A percentile compares a stretch with the other conserved stretches of the same genome.
Evolutionary conservation across 2,113 vertebrate genomes (phyloP).

Genomic region (Pungitius pungitius): DNA sequence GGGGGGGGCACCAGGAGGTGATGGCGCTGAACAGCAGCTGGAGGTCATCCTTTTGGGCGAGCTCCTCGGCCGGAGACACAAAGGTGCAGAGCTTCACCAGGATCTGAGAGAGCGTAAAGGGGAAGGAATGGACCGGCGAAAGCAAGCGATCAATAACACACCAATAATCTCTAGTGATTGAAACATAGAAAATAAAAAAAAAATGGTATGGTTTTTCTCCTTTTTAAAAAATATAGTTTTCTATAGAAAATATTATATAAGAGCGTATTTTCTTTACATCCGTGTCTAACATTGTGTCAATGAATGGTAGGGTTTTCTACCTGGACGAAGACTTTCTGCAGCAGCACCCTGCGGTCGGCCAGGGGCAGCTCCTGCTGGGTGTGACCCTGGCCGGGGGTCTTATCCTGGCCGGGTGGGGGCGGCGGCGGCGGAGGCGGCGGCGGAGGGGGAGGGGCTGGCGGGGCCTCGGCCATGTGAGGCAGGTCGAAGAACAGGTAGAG

Average conservation of each 20-base stretch:
- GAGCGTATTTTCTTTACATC: not conserved
- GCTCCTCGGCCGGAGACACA: slow-evolving; percentile 96
- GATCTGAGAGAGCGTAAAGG: slow-evolving; percentile 80
- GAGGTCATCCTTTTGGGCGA: slow-evolving; percentile 98
- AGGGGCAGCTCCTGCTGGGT: slow-evolving; percentile 93
- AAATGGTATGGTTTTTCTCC: not conserved
- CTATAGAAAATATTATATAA: no score
- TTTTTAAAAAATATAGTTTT: no score
- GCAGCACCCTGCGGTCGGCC: slow-evolving; percentile 89
- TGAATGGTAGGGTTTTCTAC: no score
- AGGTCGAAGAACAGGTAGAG: slow-evolving; percentile 99
- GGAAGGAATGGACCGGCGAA: no score
- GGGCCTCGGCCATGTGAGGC: slow-evolving; percentile 94
- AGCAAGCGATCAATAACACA: not conserved
- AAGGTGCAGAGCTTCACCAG: slow-evolving; percentile 97
- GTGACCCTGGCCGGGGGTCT: slow-evolving; percentile 60
- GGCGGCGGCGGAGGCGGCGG: slow-evolving; percentile 3
- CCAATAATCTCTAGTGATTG: not conserved
- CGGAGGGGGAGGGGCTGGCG: slow-evolving; percentile 81
- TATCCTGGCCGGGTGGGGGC: slow-evolving; percentile 57
- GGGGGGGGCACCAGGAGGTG: slow-evolving; percentile 99
- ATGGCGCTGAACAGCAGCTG: slow-evolving; percentile 99
- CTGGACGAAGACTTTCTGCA: slow-evolving; percentile 99
- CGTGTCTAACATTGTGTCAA: not conserved
- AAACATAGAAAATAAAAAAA: not conserved